Conservation (phyloP, 2,888 invertebrate genomes). For the Xestia xanthographa region DNA sequence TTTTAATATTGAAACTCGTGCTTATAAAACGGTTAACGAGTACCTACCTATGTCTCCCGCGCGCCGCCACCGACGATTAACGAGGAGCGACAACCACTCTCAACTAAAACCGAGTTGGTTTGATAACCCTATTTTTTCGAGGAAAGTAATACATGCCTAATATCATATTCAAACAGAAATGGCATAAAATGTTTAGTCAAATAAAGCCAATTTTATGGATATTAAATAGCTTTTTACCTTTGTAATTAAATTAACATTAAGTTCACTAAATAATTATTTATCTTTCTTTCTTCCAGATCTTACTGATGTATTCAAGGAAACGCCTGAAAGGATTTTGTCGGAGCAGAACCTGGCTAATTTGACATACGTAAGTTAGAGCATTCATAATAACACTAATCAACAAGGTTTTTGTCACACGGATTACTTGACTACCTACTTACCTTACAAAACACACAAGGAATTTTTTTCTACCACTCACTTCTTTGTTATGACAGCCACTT, state of each 20-base stretch:
- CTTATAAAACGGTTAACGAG: neutral
- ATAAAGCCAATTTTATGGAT: neutral
- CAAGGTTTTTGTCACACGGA: neutral
- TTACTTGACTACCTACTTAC: neutral
- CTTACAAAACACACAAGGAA: neutral
- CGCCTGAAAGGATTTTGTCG: slow-evolving; percentile 79
- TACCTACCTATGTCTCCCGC: neutral
- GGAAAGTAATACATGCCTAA: too few species aligned
- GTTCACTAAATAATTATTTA: neutral
- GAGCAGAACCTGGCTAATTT: slow-evolving; percentile 80
- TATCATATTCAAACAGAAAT: too few species aligned
- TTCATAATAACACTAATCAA: neutral
- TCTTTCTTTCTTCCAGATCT: slow-evolving; percentile 73
- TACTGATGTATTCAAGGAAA: slow-evolving; percentile 78
- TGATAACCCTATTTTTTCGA: neutral
- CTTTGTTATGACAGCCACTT: neutral
- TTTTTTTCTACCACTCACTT: neutral
- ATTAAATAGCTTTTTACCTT: neutral
- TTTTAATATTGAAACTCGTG: neutral
- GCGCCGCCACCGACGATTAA: neutral
- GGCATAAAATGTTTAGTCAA: neutral
- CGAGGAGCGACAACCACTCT: neutral
- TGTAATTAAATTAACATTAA: too few species aligned
- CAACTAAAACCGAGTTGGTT: neutral
- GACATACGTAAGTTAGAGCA: slow-evolving; percentile 77